A percentile compares a stretch with the other conserved stretches of the same genome.
phyloP scores from a whole-genome alignment of 2,888 invertebrate species.

The Ptycholaimellus sp. region DNA sequence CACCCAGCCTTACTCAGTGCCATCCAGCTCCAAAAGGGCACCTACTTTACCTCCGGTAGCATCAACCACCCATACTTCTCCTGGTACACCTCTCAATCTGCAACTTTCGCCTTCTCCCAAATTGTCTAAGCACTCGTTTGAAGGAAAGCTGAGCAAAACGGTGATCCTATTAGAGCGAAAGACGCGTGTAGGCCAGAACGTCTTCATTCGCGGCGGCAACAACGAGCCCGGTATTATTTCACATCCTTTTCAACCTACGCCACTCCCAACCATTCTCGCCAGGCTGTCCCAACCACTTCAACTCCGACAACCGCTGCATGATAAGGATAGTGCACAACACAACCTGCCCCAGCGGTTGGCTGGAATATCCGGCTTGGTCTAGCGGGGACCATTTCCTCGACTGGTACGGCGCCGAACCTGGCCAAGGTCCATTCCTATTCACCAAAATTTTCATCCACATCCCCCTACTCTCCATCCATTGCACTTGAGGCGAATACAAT shows the following conservation, averaged over 20 bases:
- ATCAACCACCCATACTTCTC: too few relatives aligned
- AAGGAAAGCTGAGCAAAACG: constrained; percentile 28
- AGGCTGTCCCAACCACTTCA: not conserved
- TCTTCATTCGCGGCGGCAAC: constrained; percentile 30
- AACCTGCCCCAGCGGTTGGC: constrained; percentile 12
- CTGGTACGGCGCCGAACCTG: constrained; percentile 17
- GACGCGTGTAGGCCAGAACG: constrained; percentile 27
- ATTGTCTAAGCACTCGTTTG: too few relatives aligned
- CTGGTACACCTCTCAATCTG: too few relatives aligned
- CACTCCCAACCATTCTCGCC: too few relatives aligned
- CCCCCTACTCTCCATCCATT: not conserved
- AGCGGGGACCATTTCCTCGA: constrained; percentile 17
- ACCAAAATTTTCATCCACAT: not conserved
- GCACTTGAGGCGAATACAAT: constrained; percentile 15
- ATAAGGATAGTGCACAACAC: constrained; percentile 16
- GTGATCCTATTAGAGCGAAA: constrained; percentile 21
- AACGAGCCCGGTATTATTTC: constrained; percentile 3
- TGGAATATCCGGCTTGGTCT: constrained; percentile 15
- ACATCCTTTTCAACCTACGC: not conserved
- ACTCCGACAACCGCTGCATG: constrained; percentile 16
- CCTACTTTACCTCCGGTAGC: too few relatives aligned
- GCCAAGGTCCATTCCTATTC: constrained; percentile 11
- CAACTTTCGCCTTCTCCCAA: too few relatives aligned
- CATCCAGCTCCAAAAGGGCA: too few relatives aligned
- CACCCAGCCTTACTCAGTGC: too few relatives aligned